Percentiles rank a stretch among this genome's conserved stretches.
Conservation (phyloP, 1,140 invertebrate genomes). For the Trachelipus rathkii region DNA sequence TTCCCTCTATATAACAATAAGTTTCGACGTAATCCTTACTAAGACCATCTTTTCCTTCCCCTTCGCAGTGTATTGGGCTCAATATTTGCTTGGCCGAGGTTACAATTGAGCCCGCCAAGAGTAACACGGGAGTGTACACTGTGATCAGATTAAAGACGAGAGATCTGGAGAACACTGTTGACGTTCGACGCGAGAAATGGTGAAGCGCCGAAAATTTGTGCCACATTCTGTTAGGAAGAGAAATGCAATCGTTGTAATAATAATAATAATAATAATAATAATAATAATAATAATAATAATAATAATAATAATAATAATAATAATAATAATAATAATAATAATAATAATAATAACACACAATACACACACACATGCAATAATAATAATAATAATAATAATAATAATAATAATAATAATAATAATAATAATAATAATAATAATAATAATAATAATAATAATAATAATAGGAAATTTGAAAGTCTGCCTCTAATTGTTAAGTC, state of each 20-base stretch:
- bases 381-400: conserved; percentile 16
- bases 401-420: conserved; percentile 13
- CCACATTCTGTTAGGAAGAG: conserved; percentile 43
- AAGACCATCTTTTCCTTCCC: conserved; percentile 44
- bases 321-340: conserved; percentile 21
- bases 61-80: conserved; percentile 45
- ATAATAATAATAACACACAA: conserved; percentile 24
- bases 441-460: background rate
- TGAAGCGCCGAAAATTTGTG: conserved; percentile 46
- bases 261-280: background rate
- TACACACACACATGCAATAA: too few species aligned
- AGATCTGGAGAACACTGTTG: conserved; percentile 43
- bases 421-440: conserved; percentile 13
- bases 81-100: conserved; percentile 45
- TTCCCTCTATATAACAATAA: conserved; percentile 45
- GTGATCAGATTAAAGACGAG: conserved; percentile 45
- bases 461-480: too few species aligned
- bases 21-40: conserved; percentile 46
- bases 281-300: too few species aligned
- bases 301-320: too few species aligned
- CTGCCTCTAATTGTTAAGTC: too few species aligned
- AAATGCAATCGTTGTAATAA: background rate
- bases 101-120: conserved; percentile 44
- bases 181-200: conserved; percentile 44
- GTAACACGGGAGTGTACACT: conserved; percentile 44